These are phyloP conservation scores for Pogonophryne albipinna DNA, from an alignment of 2,797 vertebrate genomes.

Conservation along the genomic window DNA sequence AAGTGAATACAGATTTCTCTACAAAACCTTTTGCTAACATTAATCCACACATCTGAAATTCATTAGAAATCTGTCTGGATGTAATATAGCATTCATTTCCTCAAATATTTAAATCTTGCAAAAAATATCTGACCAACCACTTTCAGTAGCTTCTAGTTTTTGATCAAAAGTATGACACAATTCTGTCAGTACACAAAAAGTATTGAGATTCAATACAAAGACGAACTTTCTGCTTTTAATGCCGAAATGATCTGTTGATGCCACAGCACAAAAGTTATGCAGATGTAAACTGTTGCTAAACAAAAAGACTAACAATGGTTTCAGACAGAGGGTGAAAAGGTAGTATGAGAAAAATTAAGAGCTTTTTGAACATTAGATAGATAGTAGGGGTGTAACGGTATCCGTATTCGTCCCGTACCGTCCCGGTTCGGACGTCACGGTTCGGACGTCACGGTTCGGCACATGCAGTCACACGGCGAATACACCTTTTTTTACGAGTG, in stretches of 20 bases:
- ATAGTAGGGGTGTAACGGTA: too few relatives aligned
- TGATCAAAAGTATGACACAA: background rate
- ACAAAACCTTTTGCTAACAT: background rate
- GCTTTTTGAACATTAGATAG: too few relatives aligned
- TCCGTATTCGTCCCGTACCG: too few relatives aligned
- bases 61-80: background rate
- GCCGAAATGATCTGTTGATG: background rate
- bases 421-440: too few relatives aligned
- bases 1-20: background rate
- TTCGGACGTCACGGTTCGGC: too few relatives aligned
- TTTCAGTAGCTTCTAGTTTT: background rate
- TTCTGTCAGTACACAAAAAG: background rate
- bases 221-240: background rate
- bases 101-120: background rate
- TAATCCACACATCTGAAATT: background rate
- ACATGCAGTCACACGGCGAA: too few relatives aligned
- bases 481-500: too few relatives aligned
- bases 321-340: too few relatives aligned
- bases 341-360: too few relatives aligned
- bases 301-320: background rate
- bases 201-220: background rate
- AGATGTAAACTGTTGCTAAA: background rate
- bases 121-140: background rate
- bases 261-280: background rate
- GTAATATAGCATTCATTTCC: background rate